Evolutionary conservation across 2,797 vertebrate genomes (phyloP).

Genomic region (Tenualosa ilisha): DNA sequence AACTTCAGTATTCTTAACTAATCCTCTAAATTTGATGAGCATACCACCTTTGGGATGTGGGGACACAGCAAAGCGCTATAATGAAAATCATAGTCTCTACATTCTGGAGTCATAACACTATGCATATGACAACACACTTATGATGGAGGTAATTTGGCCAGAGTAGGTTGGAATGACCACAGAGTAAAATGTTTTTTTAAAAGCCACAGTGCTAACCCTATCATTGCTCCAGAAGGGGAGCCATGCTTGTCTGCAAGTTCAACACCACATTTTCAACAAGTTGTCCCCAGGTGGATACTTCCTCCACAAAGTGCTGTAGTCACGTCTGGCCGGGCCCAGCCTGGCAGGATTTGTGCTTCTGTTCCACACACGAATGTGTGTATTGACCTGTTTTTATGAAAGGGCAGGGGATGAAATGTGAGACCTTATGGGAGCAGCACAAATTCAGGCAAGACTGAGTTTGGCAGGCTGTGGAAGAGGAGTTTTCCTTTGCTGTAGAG

Average conservation of each 20-base stretch:
- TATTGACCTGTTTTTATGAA: slow-evolving; percentile 24
- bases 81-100: background rate
- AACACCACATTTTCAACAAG: background rate
- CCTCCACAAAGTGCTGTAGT: slow-evolving; percentile 7
- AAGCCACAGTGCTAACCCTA: background rate
- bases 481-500: background rate
- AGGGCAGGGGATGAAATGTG: slow-evolving; percentile 17
- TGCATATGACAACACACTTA: background rate
- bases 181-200: background rate
- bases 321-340: background rate
- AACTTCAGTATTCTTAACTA: background rate
- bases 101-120: background rate
- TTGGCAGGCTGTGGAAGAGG: background rate
- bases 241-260: slow-evolving; percentile 2
- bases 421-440: background rate
- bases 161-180: background rate
- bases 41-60: background rate
- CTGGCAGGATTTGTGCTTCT: background rate
- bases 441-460: background rate
- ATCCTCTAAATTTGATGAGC: background rate
- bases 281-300: slow-evolving; percentile 9
- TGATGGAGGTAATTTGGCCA: background rate
- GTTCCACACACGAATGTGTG: background rate
- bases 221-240: background rate
- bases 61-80: background rate